Evolutionary conservation across 1,140 invertebrate species (phyloP).

Genomic region (Scaptodrosophila lebanonensis): DNA sequence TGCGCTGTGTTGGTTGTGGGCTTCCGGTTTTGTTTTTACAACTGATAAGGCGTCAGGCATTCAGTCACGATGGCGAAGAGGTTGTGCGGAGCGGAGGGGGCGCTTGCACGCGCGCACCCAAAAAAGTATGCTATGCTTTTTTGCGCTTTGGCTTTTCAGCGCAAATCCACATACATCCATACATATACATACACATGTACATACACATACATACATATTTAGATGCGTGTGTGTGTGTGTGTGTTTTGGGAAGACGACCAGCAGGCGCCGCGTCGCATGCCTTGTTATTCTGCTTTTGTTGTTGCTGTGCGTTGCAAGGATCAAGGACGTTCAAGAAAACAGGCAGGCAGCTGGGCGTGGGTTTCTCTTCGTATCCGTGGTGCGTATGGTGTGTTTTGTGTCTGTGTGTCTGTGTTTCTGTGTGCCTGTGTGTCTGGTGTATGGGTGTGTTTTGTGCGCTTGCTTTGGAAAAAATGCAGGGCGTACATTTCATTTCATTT

Average conservation of each 20-base stretch:
- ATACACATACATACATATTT: not conserved
- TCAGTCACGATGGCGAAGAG: slow-evolving; percentile 8
- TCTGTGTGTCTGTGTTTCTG: not conserved
- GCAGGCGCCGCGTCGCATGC: slow-evolving; percentile 51
- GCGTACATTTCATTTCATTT: slow-evolving; percentile 49
- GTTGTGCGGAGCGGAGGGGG: not conserved
- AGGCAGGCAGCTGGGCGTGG: slow-evolving; percentile 30
- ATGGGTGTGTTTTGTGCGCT: no score
- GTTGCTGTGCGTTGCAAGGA: slow-evolving; percentile 71
- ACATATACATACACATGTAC: no score
- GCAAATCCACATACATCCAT: no score
- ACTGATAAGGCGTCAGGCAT: slow-evolving; percentile 68
- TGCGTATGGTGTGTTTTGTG: no score
- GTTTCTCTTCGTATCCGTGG: slow-evolving; percentile 8
- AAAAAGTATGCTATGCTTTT: slow-evolving; percentile 59
- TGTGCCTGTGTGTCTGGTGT: not conserved
- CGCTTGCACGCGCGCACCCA: slow-evolving; percentile 17
- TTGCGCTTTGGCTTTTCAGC: slow-evolving; percentile 1
- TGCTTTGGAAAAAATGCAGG: slow-evolving; percentile 58
- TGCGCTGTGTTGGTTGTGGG: slow-evolving; percentile 62
- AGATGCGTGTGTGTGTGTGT: slow-evolving; percentile 11
- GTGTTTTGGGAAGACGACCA: slow-evolving; percentile 57
- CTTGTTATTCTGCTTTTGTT: slow-evolving; percentile 37
- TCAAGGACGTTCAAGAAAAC: slow-evolving; percentile 75
- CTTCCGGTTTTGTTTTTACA: slow-evolving; percentile 75